Base-by-base conservation (phyloP, 1,140 invertebrate genomes). In the Condylostylus longicornis region DNA sequence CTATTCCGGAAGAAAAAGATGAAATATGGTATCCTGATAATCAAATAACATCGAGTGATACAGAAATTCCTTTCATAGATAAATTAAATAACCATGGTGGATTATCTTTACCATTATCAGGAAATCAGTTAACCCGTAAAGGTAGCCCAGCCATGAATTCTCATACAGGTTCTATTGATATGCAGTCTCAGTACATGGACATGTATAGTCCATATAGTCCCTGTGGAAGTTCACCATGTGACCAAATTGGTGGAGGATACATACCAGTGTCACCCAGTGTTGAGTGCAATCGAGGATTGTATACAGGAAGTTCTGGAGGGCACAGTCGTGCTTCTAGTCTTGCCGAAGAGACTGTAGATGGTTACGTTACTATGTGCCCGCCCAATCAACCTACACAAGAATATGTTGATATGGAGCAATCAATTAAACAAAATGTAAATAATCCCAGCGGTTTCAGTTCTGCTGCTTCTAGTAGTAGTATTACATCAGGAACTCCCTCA, bases 401-500 rank as follows among this genome's bases (percentile, higher is more conserved):
- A 4, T 80, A 78, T 47, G 67, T 79, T 8, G 72, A 77, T 42
- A 80, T 80, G 77, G 48, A 60, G 34, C 39, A 46, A 54, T 38
- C 39, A 56, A 60, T 32, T 50, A 59, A 32, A 62, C 62, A 38
- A 56, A 62, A 17, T 23, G 8, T 9, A 19, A 22, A 34, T 29
- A n/a, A 14, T 17, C 50, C 61, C 23, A 64, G 67, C 35, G 66
- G 68, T 33, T 53, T 70, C 48, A 77, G 74, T 2, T 72, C 65
- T 44, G 66, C 51, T 40, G 70, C 42, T 63, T 69, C 77, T 45
- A 72, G 70, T 45, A 77, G 75, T 48, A 81, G 78, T 19, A 69
- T 83, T 1, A 80, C 77, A 18, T 81, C 77, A 9, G 79, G 79
- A 13, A 78, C 73, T 5, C 73, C 74, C 18, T 75, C 72, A 30